Conservation (phyloP, 2,113 vertebrate genomes). For the Petroica traversi region DNA sequence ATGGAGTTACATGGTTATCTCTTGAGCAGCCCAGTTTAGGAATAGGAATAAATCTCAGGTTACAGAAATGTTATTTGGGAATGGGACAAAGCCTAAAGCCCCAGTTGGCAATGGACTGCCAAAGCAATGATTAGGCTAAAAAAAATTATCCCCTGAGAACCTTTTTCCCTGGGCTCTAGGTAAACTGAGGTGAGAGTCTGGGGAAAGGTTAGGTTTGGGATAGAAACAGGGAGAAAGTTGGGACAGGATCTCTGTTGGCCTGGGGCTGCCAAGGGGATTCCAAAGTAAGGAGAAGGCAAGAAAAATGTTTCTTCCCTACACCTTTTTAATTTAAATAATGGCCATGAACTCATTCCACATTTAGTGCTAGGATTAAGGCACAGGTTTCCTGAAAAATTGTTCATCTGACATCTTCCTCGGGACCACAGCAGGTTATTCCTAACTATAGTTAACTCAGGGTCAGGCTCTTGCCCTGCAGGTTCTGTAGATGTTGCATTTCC, state of each 20-base stretch:
- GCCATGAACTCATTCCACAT: neutral
- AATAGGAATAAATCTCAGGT: neutral
- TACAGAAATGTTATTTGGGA: neutral
- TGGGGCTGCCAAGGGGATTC: neutral
- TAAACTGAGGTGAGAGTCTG: neutral
- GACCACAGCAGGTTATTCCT: neutral
- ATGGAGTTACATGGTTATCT: neutral
- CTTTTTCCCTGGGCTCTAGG: neutral
- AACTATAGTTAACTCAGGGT: neutral
- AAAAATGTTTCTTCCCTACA: neutral
- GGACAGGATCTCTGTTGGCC: neutral
- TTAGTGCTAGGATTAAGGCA: neutral
- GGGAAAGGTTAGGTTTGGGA: neutral
- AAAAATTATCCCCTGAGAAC: neutral
- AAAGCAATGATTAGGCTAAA: neutral
- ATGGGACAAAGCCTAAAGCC: neutral
- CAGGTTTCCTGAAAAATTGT: neutral
- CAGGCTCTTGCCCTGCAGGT: neutral
- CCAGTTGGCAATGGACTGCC: fast-evolving
- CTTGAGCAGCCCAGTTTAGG: neutral
- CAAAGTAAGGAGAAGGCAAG: neutral
- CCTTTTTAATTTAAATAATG: neutral
- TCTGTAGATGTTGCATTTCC: neutral
- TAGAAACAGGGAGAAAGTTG: neutral
- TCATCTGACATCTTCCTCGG: neutral